Evolutionary conservation across 2,113 vertebrate species (phyloP).

Genomic region (Atrichornis clamosus): DNA sequence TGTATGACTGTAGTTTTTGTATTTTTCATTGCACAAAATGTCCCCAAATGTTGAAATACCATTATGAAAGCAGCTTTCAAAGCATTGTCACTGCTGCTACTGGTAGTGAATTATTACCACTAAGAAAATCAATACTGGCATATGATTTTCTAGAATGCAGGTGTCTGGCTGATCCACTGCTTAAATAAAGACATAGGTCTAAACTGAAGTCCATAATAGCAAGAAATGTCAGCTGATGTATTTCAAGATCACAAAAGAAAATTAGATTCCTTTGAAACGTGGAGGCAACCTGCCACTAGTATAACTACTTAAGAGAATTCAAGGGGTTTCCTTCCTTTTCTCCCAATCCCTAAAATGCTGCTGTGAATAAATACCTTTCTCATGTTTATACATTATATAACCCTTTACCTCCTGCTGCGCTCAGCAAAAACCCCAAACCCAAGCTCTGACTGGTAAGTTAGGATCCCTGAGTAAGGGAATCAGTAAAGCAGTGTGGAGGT

Average conservation of each 20-base stretch:
- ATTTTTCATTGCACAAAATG: not conserved
- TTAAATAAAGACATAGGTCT: conserved; percentile 24
- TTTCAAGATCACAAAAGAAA: conserved; percentile 21
- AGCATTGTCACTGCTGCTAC: not conserved
- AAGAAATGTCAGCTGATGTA: not conserved
- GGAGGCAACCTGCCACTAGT: not conserved
- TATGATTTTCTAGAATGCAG: not conserved
- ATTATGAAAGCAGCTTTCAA: not conserved
- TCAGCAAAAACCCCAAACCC: not conserved
- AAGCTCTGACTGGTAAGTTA: not conserved
- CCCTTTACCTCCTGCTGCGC: not conserved
- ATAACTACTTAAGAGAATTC: not conserved
- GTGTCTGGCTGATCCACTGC: not conserved
- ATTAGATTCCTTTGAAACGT: not conserved
- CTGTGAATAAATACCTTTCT: not conserved
- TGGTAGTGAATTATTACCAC: not conserved
- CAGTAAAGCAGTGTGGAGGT: not conserved
- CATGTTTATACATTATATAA: not conserved
- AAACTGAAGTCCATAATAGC: not conserved
- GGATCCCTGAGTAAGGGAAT: not conserved
- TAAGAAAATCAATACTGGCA: conserved; percentile 20
- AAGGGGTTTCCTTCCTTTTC: not conserved
- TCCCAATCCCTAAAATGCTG: not conserved
- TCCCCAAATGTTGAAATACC: not conserved
- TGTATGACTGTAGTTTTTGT: not conserved